A percentile compares a stretch with the other conserved stretches of the same genome.
phyloP scores from a whole-genome alignment of 30 jellyfish, hydroid and myxozoan species.

The Aurelia sp. region DNA sequence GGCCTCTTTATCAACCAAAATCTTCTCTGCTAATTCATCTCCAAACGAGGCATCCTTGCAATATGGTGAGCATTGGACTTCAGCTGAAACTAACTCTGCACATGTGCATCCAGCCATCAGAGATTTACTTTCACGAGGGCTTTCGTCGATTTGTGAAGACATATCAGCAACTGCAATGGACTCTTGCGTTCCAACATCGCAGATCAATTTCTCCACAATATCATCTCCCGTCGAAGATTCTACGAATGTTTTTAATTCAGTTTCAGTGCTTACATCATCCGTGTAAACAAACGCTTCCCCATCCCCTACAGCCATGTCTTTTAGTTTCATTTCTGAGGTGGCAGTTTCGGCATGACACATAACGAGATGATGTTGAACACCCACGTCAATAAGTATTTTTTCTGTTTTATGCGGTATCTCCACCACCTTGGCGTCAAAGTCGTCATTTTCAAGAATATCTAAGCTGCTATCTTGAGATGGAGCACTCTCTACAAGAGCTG shows the following conservation, averaged over 20 bases:
- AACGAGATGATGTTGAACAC: background rate
- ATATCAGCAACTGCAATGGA: constrained; percentile 12
- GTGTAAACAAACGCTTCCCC: background rate
- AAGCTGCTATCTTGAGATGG: background rate
- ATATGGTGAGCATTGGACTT: constrained; percentile 39
- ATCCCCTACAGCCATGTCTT: constrained; percentile 24
- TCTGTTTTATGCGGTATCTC: background rate
- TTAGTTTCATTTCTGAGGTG: background rate
- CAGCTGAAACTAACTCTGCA: constrained; percentile 29
- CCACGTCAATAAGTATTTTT: constrained; percentile 19
- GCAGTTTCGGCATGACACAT: constrained; percentile 30
- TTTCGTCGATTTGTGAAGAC: constrained; percentile 33
- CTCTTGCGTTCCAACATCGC: constrained; percentile 47
- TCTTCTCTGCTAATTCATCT: constrained; percentile 57
- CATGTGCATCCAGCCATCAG: constrained; percentile 62
- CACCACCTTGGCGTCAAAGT: background rate
- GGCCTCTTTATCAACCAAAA: constrained; percentile 21
- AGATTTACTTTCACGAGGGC: constrained; percentile 12
- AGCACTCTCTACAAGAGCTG: background rate
- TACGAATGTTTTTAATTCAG: constrained; percentile 1
- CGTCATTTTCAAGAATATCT: background rate
- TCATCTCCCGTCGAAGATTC: constrained; percentile 57
- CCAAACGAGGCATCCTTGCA: constrained; percentile 65
- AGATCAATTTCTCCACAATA: constrained; percentile 18
- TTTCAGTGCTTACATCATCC: constrained; percentile 57